These are phyloP conservation scores for Mechanitis messenoides DNA, from an alignment of 2,888 invertebrate species.

Conservation along the genomic window DNA sequence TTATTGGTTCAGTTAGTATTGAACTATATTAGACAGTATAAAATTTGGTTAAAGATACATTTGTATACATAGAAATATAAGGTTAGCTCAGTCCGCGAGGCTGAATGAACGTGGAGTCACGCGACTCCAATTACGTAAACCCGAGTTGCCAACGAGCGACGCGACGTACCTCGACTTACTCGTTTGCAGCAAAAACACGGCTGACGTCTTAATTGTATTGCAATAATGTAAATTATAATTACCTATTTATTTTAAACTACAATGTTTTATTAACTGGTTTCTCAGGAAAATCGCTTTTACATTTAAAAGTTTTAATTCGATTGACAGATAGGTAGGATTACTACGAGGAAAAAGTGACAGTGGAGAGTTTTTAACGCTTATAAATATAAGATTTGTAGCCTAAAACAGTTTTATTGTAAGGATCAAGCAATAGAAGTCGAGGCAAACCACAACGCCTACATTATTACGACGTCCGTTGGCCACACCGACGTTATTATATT, in stretches of 20 bases:
- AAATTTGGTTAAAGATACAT: conserved; percentile 19
- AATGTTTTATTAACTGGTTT: conserved; percentile 12
- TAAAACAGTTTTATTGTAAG: conserved; percentile 64
- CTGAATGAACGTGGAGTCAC: conserved; percentile 67
- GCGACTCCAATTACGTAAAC: conserved; percentile 63
- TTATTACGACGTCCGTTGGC: conserved; percentile 14
- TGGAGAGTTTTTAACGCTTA: conserved; percentile 43
- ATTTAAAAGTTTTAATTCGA: conserved; percentile 9
- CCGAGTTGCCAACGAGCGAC: conserved; percentile 46
- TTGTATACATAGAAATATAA: conserved; percentile 23
- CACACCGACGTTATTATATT: conserved; percentile 42
- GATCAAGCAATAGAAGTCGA: conserved; percentile 67
- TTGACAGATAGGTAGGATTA: not conserved
- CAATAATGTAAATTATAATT: conserved; percentile 57
- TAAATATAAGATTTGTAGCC: conserved; percentile 45
- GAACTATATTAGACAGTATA: not conserved
- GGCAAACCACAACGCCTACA: conserved; percentile 70
- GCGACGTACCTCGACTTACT: conserved; percentile 45
- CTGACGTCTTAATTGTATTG: conserved; percentile 66
- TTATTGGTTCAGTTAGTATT: too few species aligned
- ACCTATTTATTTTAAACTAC: conserved; percentile 41
- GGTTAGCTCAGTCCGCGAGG: conserved; percentile 36
- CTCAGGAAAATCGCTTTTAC: conserved; percentile 13
- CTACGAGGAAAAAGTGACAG: conserved; percentile 18
- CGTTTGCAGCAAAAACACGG: conserved; percentile 61